Percentiles rank a stretch among this genome's conserved stretches.
Conservation (phyloP, 2,797 vertebrate species). For the Hephaestus fuliginosus region DNA sequence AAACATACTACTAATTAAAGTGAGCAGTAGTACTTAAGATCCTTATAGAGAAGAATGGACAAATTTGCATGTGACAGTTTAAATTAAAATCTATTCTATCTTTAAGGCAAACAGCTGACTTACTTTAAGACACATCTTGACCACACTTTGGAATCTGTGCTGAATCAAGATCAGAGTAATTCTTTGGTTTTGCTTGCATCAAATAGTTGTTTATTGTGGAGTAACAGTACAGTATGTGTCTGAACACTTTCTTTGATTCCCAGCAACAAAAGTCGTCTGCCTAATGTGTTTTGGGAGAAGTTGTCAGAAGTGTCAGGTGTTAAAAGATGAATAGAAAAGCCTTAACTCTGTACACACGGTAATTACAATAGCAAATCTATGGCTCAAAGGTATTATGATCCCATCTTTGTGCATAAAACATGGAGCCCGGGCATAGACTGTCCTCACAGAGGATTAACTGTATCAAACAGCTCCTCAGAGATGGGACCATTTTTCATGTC, state of each 20-base stretch:
- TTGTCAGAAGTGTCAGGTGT: constrained; percentile 4
- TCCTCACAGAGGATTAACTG: constrained; percentile 36
- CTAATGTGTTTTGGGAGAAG: constrained; percentile 4
- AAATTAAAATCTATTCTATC: background rate
- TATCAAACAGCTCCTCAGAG: constrained; percentile 46
- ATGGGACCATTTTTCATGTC: constrained; percentile 25
- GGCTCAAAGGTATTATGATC: constrained; percentile 19
- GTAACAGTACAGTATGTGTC: background rate
- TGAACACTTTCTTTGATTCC: constrained; percentile 20
- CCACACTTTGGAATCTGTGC: background rate
- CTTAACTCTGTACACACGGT: background rate
- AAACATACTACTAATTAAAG: background rate
- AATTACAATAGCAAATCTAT: constrained; percentile 23
- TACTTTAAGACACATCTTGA: background rate
- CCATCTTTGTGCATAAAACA: constrained; percentile 1
- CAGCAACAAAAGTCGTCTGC: background rate
- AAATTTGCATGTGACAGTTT: background rate
- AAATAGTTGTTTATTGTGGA: background rate
- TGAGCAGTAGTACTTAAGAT: background rate
- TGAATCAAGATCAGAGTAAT: too few species aligned
- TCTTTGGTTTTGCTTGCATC: background rate
- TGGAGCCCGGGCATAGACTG: background rate
- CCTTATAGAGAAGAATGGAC: background rate
- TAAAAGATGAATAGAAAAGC: constrained; percentile 5
- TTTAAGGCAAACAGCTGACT: background rate